These are phyloP conservation scores for Mesocricetus auratus DNA, from an alignment of 2,113 vertebrate genomes.

Conservation along the genomic window DNA sequence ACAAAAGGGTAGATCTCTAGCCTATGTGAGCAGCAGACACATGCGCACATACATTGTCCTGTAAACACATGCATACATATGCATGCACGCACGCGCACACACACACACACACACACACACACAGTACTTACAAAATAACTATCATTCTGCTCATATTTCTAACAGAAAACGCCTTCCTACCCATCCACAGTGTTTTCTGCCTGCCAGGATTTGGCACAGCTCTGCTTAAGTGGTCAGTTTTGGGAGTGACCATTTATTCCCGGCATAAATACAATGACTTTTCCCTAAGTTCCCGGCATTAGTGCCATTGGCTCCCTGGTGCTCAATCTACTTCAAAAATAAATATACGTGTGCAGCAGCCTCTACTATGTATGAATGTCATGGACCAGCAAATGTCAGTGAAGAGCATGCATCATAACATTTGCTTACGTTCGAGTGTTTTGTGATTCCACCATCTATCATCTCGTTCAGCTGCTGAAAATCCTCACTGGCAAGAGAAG, in stretches of 20 bases:
- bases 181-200: neutral
- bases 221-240: neutral
- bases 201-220: neutral
- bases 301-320: constrained; percentile 20
- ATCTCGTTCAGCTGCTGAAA: constrained; percentile 59
- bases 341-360: constrained; percentile 61
- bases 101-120: neutral
- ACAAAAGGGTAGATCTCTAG: neutral
- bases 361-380: constrained; percentile 70
- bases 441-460: constrained; percentile 70
- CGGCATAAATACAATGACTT: neutral
- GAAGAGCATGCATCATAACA: constrained; percentile 49
- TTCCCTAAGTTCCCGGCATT: neutral
- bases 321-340: constrained; percentile 69
- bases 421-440: constrained; percentile 65
- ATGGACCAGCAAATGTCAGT: neutral
- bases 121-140: neutral
- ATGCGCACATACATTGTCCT: neutral
- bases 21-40: neutral
- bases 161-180: neutral
- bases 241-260: neutral
- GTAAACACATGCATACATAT: neutral
- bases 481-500: constrained; percentile 76
- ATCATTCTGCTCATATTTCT: neutral
- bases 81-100: neutral